Evolutionary conservation across 1,140 invertebrate species (phyloP).

Genomic region (Drusus annulatus): DNA sequence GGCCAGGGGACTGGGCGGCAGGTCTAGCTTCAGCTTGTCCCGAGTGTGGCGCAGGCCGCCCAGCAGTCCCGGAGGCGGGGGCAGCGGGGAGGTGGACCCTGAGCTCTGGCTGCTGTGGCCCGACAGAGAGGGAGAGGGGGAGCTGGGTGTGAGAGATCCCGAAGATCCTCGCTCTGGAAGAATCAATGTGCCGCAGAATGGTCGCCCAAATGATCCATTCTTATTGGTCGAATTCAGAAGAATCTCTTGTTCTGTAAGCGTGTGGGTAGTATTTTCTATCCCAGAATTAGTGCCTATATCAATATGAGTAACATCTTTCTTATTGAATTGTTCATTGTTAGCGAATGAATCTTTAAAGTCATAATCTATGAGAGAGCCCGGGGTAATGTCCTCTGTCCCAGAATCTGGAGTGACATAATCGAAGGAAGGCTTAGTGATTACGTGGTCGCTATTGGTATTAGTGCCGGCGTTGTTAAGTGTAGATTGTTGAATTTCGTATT

Average conservation of each 20-base stretch:
- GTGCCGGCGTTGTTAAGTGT: conserved; percentile 59
- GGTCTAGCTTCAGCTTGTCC: conserved; percentile 80
- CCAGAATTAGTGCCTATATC: conserved; percentile 44
- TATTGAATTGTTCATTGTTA: conserved; percentile 15
- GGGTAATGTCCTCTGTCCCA: conserved; percentile 73
- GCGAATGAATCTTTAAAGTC: conserved; percentile 48
- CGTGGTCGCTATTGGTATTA: conserved; percentile 58
- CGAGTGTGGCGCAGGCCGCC: conserved; percentile 83
- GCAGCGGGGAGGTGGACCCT: conserved; percentile 52
- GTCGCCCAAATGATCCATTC: conserved; percentile 23
- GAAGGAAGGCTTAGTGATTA: conserved; percentile 53
- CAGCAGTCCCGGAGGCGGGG: conserved; percentile 62
- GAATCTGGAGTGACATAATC: conserved; percentile 74
- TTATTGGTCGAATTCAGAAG: conserved; percentile 50
- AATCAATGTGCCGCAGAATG: conserved; percentile 47
- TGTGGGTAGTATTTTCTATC: conserved; percentile 57
- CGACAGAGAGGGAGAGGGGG: conserved; percentile 66
- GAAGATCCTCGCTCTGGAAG: conserved; percentile 52
- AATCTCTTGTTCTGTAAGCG: conserved; percentile 48
- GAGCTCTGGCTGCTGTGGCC: conserved; percentile 66
- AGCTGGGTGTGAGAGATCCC: conserved; percentile 59
- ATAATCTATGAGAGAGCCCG: conserved; percentile 64
- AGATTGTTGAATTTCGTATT: conserved; percentile 52
- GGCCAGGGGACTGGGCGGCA: conserved; percentile 71
- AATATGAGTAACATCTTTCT: conserved; percentile 34